Evolutionary conservation across 64 coral and sea anemone species (phyloP), one percentile per base, ranked within the genome.

Genomic region (Acropora tenuis): DNA sequence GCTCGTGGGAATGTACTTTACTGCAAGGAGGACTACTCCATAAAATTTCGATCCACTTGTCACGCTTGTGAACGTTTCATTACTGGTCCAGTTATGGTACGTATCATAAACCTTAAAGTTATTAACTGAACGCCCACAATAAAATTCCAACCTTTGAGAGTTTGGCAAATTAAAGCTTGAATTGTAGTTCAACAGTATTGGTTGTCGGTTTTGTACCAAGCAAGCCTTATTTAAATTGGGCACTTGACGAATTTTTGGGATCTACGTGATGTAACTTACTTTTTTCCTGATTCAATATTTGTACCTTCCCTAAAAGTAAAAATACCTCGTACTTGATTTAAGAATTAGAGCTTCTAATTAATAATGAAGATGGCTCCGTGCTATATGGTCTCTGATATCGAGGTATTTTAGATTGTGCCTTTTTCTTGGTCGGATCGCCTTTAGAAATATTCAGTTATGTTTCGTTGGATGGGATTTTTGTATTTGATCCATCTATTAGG

Each of bases 21-120:
- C 48, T 97, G 95, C 83, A 89, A 79, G n/a, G 94, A 91, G n/a
- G 95, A 97, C 86, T 97, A 97, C 88, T 65, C 59, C 6, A 12
- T 47, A 15, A 87, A 77, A 61, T 94, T 90, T 79, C 83, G 69
- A 20, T 86, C 88, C 16, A 80, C 78, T 3, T 97, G 95, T 79
- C 95, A 97, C 69, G 84, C 58, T 8, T 97, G 95, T 76, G 91
- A 73, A 61, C 87, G 78, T 63, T 91, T 94, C 47, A 97, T 97
- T 19, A 94, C 92, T 45, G 95, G 95, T 18, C 95, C 89, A 2
- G 92, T 97, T 10, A 94, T 97, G 88, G 92, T 97, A 73, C 68
- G 78, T 50, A 10, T 82, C n/a, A 76, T n/a, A 84, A 77, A 74
- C 10, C 2, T 63, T 16, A 81, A 77, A 75, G 4, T 52, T 78